Evolutionary conservation across 1,140 invertebrate genomes (phyloP).

Genomic region (Leptestheria dahalacensis): DNA sequence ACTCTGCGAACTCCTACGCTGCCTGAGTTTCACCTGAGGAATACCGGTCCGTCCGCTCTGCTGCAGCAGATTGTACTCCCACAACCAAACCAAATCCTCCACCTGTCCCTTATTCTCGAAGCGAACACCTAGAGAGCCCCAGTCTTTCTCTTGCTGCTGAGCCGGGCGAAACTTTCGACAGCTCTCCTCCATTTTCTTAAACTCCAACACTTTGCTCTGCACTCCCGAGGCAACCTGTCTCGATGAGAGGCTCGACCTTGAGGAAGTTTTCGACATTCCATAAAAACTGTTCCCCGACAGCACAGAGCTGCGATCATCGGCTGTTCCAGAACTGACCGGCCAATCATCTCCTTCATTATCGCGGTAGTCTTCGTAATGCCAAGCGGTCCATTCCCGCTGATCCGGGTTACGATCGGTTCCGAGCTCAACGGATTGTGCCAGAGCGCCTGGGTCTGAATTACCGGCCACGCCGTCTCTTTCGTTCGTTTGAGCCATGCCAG

Average conservation of each 20-base stretch:
- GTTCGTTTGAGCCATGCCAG: no score
- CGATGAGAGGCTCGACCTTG: background rate
- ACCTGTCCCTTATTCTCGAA: constrained; percentile 9
- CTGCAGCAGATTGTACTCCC: constrained; percentile 4
- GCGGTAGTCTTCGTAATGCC: no score
- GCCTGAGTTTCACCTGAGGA: background rate
- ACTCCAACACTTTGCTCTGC: background rate
- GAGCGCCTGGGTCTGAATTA: no score
- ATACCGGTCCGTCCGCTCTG: background rate
- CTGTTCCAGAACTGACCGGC: background rate
- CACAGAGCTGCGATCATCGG: no score
- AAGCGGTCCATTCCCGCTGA: no score
- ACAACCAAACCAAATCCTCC: constrained; percentile 13
- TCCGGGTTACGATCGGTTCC: no score
- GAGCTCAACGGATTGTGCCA: no score
- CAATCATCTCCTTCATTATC: background rate
- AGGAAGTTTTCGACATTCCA: background rate
- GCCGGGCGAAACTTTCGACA: no score
- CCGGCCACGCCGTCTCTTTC: no score
- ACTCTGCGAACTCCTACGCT: background rate
- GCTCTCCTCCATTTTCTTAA: background rate
- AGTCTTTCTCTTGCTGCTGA: constrained; percentile 7
- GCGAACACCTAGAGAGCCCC: constrained; percentile 12
- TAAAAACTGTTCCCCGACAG: no score
- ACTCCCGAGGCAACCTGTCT: background rate